Conservation (phyloP, 2,888 invertebrate genomes). For the Ganaspis brasiliensis region DNA sequence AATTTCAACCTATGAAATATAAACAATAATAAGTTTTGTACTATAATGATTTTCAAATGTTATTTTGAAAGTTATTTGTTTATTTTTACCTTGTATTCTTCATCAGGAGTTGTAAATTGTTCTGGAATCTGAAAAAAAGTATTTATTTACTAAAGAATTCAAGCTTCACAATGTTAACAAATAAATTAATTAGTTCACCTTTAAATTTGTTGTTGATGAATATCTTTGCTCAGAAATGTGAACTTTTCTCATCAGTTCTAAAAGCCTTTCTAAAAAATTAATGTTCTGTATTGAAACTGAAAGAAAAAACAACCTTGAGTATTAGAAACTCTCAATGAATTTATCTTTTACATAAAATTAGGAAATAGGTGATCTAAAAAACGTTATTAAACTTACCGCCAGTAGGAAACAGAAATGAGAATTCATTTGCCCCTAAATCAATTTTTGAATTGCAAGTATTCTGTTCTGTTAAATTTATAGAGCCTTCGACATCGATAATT, state of each 20-base stretch:
- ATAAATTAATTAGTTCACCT: not conserved
- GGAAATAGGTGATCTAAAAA: too few relatives aligned
- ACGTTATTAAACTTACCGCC: too few relatives aligned
- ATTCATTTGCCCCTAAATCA: too few relatives aligned
- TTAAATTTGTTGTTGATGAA: not conserved
- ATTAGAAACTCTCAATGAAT: too few relatives aligned
- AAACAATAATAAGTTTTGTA: not conserved
- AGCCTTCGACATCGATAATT: too few relatives aligned
- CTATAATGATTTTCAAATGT: too few relatives aligned
- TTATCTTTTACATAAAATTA: not conserved
- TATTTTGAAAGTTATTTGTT: not conserved
- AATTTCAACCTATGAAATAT: not conserved
- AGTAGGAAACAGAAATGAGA: too few relatives aligned
- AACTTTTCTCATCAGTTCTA: not conserved
- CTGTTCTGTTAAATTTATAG: too few relatives aligned
- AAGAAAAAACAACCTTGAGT: too few relatives aligned
- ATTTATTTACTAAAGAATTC: not conserved
- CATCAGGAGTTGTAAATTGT: not conserved
- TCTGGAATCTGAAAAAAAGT: not conserved
- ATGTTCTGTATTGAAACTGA: conserved; percentile 1
- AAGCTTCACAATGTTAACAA: not conserved
- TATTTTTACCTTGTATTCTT: not conserved
- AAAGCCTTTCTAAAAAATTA: not conserved
- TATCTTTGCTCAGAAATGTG: not conserved
- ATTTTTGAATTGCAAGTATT: too few relatives aligned